phyloP scores from a whole-genome alignment of 2,797 vertebrate genomes.

The Malacoctenus gilli region DNA sequence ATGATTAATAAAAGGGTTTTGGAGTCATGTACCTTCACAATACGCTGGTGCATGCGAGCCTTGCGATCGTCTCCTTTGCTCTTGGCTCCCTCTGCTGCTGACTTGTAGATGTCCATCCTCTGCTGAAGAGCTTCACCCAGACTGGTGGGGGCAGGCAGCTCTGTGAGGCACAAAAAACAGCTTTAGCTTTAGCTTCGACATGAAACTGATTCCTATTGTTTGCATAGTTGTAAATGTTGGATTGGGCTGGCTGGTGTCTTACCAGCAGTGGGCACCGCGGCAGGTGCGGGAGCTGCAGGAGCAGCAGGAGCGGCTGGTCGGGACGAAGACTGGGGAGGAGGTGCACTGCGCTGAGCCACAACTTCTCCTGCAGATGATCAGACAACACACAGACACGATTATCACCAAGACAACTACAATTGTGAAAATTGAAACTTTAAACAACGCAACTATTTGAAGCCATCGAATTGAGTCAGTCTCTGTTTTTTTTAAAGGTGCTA shows the following conservation, averaged over 20 bases:
- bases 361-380: conserved; percentile 58
- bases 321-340: conserved; percentile 58
- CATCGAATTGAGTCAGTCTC: too few species aligned
- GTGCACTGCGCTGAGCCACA: conserved; percentile 40
- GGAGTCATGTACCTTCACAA: conserved; percentile 83
- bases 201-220: too few species aligned
- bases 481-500: too few species aligned
- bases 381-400: too few species aligned
- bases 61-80: conserved; percentile 90
- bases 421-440: too few species aligned
- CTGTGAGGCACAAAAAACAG: conserved; percentile 43
- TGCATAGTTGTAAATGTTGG: not conserved
- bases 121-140: conserved; percentile 89
- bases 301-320: conserved; percentile 46
- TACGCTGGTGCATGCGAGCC: conserved; percentile 92
- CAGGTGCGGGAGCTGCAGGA: conserved; percentile 48
- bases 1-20: too few species aligned
- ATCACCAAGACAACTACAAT: too few species aligned
- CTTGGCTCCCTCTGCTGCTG: conserved; percentile 86
- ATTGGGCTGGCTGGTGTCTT: conserved; percentile 33
- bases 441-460: too few species aligned
- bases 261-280: conserved; percentile 65
- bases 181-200: not conserved
- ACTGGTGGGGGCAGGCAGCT: conserved; percentile 79
- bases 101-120: conserved; percentile 88